Evolutionary conservation across 2,797 vertebrate genomes (phyloP).

Genomic region (Melanogrammus aeglefinus): DNA sequence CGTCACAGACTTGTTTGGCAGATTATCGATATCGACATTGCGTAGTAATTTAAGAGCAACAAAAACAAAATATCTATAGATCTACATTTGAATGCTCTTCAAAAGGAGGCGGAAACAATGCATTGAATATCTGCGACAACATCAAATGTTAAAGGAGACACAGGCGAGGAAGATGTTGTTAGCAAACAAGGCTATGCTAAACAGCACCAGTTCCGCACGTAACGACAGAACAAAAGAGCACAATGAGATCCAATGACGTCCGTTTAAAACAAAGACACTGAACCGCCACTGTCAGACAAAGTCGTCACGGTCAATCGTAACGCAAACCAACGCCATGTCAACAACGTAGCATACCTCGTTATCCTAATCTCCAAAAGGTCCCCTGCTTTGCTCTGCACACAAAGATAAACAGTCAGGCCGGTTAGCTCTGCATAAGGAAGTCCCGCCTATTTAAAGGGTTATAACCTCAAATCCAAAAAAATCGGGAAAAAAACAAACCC

Average conservation of each 20-base stretch:
- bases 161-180: background rate
- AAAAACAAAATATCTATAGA: too few relatives aligned
- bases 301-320: background rate
- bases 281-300: background rate
- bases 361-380: constrained; percentile 49
- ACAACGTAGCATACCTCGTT: constrained; percentile 53
- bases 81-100: background rate
- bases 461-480: background rate
- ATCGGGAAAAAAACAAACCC: background rate
- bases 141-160: background rate
- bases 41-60: too few relatives aligned
- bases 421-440: constrained; percentile 40
- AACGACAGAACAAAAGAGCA: background rate
- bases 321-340: constrained; percentile 15
- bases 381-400: constrained; percentile 32
- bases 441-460: constrained; percentile 52
- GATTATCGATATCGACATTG: too few relatives aligned
- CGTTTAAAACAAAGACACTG: background rate
- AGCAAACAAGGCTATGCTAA: background rate
- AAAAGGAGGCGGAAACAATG: background rate
- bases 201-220: background rate
- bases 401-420: constrained; percentile 48
- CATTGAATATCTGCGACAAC: background rate
- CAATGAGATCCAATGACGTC: background rate
- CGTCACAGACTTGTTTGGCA: background rate